Base-by-base conservation (phyloP, 1,140 invertebrate species). In the Copidosoma floridanum region DNA sequence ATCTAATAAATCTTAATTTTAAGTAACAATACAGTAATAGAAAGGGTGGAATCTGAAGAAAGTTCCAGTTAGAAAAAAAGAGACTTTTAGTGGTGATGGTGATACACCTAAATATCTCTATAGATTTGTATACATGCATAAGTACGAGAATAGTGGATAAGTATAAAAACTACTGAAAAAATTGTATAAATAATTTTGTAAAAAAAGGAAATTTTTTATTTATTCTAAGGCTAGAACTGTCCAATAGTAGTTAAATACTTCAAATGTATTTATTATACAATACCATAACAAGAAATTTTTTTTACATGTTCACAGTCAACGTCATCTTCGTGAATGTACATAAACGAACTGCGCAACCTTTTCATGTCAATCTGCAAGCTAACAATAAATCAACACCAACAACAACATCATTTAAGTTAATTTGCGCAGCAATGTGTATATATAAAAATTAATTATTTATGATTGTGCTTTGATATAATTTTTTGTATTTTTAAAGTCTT, bases 301-400 rank as follows among this genome's bases (percentile, higher is more conserved):
- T 76, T 77, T 78, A 71, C 76, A 68, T 78, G 76, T 78, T 78
- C 75, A 76, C 75, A 77, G 75, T 77, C 74, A 76, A 74, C 76
- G 75, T 76, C 75, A 78, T 76, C 76, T 78, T 68, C 75, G 75
- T 72, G 75, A 78, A 77, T 78, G 75, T 74, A 78, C 73, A 69
- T 77, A 78, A 78, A 75, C 69, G 71, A 77, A 71, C 73, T 75
- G 68, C 73, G 64, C 74, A 73, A 70, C 73, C 68, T 78, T 78
- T 71, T 74, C 76, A 76, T 71, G 73, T 69, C 68, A 68, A 73
- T 70, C 72, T 70, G 72, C 72, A 71, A 74, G 71, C 65, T 73
- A 70, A 57, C 65, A 48, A 65, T 70, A 58, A 68, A 68, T 74
- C 71, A 67, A 65, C 72, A 71, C 72, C n/a, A n/a, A n/a, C n/a